Percentiles rank a stretch among this genome's conserved stretches.
These are phyloP conservation scores for Sthenelais limicola DNA, from an alignment of 2,888 invertebrate genomes.

Conservation along the genomic window DNA sequence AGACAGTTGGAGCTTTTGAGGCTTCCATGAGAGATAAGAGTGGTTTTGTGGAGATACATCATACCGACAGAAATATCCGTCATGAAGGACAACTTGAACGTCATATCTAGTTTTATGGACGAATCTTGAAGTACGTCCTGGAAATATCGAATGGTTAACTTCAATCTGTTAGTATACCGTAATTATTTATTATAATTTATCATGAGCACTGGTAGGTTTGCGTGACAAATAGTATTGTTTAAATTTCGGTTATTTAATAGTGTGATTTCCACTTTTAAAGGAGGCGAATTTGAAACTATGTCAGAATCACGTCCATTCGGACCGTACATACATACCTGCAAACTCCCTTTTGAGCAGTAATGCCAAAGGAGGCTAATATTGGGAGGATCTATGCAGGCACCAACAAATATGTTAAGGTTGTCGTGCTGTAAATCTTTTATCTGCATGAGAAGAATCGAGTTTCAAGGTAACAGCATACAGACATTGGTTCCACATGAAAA, in stretches of 20 bases:
- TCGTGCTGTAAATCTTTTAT: slow-evolving; percentile 89
- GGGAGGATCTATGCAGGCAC: slow-evolving; percentile 86
- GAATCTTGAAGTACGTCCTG: slow-evolving; percentile 68
- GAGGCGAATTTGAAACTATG: too few relatives aligned
- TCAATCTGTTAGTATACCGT: too few relatives aligned
- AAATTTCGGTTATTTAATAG: too few relatives aligned
- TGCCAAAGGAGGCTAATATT: slow-evolving; percentile 83
- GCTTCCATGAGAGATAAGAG: slow-evolving; percentile 67
- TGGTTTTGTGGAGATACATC: slow-evolving; percentile 65
- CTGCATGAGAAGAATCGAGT: slow-evolving; percentile 73
- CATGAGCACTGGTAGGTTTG: too few relatives aligned
- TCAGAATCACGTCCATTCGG: too few relatives aligned
- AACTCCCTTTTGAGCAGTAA: slow-evolving; percentile 86
- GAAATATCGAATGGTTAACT: too few relatives aligned
- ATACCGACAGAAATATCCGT: slow-evolving; percentile 68
- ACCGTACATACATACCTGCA: slow-evolving; percentile 73
- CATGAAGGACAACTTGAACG: slow-evolving; percentile 67
- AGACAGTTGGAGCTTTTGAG: slow-evolving; percentile 69
- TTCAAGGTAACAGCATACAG: background rate
- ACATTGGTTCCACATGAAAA: background rate
- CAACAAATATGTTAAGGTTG: slow-evolving; percentile 87
- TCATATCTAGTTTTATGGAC: slow-evolving; percentile 66
- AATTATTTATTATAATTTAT: too few relatives aligned
- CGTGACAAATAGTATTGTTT: too few relatives aligned
- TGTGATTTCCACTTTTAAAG: too few relatives aligned